These are phyloP conservation scores for Corvus cornix DNA, from an alignment of 2,113 vertebrate genomes.

Conservation along the genomic window DNA sequence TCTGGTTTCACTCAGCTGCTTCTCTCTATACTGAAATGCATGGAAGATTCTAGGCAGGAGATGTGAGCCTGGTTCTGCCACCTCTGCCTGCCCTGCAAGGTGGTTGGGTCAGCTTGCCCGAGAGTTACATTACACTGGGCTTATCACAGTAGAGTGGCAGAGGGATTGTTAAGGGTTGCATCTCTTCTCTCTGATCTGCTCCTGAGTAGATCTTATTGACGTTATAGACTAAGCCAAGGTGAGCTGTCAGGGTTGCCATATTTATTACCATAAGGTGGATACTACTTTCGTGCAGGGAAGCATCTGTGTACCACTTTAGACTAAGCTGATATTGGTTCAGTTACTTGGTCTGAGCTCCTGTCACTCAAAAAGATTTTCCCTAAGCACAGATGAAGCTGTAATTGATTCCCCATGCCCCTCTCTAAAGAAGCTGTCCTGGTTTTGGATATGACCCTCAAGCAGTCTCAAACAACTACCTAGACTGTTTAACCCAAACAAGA, in stretches of 20 bases:
- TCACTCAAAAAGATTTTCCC: neutral
- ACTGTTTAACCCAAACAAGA: neutral
- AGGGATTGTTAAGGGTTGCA: neutral
- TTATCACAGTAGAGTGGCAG: neutral
- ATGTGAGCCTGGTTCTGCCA: neutral
- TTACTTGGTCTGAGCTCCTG: neutral
- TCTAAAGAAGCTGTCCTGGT: neutral
- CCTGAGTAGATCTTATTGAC: neutral
- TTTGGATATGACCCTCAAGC: neutral
- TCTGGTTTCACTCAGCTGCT: neutral
- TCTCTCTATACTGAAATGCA: neutral
- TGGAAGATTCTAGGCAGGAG: neutral
- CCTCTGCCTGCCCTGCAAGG: neutral
- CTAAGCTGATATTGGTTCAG: neutral
- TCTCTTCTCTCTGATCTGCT: neutral
- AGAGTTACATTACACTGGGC: neutral
- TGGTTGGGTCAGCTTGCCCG: neutral
- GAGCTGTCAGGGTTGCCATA: neutral
- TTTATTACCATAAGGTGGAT: neutral
- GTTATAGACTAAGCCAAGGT: neutral
- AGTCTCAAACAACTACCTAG: neutral
- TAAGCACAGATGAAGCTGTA: neutral
- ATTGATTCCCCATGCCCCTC: neutral
- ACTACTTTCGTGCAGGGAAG: rapidly evolving
- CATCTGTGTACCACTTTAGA: neutral